Conservation (phyloP, 2,888 invertebrate species). For the Drosophila helvetica region DNA sequence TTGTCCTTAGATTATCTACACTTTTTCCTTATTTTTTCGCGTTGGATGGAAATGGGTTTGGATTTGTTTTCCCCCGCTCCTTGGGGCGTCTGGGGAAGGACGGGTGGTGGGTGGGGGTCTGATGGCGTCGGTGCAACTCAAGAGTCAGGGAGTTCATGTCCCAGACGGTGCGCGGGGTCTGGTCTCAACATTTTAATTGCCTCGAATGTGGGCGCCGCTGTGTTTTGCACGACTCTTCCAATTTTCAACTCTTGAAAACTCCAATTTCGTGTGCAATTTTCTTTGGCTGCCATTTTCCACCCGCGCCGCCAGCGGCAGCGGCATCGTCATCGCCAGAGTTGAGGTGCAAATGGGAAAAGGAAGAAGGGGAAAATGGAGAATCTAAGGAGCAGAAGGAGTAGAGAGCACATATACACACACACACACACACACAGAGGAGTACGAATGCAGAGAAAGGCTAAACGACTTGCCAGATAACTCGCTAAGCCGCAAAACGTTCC, state of each 20-base stretch:
- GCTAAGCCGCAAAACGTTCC: conserved; percentile 73
- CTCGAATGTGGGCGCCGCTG: conserved; percentile 31
- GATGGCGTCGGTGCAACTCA: background rate
- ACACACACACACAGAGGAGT: conserved; percentile 13
- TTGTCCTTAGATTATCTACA: background rate
- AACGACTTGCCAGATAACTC: conserved; percentile 63
- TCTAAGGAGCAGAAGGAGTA: conserved; percentile 42
- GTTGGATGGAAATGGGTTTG: background rate
- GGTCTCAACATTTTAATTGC: conserved; percentile 48
- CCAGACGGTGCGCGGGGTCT: conserved; percentile 1
- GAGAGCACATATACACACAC: conserved; percentile 14
- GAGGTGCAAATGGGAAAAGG: background rate
- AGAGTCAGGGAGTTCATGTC: background rate
- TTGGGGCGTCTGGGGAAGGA: background rate
- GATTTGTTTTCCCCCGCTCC: background rate
- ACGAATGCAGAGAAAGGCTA: conserved; percentile 33
- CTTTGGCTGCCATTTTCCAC: conserved; percentile 39
- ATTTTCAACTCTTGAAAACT: conserved; percentile 49
- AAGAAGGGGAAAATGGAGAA: background rate
- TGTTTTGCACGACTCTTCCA: conserved; percentile 36
- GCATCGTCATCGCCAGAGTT: background rate
- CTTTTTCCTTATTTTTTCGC: background rate
- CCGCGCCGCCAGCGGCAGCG: background rate
- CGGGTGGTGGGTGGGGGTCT: background rate
- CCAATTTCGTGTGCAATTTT: conserved; percentile 56